Evolutionary conservation across 2,888 invertebrate genomes (phyloP).

Genomic region (Leptopilina syphax): DNA sequence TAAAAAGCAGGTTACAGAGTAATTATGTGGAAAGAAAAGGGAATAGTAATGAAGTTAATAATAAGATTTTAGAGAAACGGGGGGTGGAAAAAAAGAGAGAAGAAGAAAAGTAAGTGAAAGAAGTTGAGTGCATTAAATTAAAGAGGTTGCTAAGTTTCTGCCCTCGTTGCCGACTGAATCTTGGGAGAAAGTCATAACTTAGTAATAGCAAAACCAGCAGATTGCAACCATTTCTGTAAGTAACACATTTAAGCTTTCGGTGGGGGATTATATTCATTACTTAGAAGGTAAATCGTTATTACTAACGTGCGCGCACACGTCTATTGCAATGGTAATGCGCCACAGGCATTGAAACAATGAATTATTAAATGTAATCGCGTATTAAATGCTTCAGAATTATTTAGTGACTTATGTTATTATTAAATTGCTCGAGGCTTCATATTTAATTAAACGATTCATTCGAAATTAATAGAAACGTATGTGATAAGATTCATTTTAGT

Average conservation of each 20-base stretch:
- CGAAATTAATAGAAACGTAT: neutral
- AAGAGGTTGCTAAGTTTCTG: constrained; percentile 11
- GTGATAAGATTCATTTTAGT: neutral
- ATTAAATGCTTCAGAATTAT: constrained; percentile 18
- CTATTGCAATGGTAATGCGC: constrained; percentile 9
- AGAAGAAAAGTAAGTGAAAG: neutral
- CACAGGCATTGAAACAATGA: constrained; percentile 17
- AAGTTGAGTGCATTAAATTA: constrained; percentile 20
- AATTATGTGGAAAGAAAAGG: neutral
- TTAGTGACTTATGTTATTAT: constrained; percentile 4
- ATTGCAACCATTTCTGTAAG: constrained; percentile 15
- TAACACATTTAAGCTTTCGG: constrained; percentile 27
- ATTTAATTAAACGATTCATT: constrained; percentile 28
- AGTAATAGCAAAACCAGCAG: constrained; percentile 33
- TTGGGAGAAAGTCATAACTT: constrained; percentile 29
- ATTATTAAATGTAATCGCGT: constrained; percentile 23
- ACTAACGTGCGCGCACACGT: neutral
- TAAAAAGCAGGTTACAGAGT: neutral
- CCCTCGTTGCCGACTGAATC: constrained; percentile 16
- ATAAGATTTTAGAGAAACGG: neutral
- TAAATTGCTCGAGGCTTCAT: neutral
- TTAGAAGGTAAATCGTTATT: constrained; percentile 36
- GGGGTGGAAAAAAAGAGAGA: too few relatives aligned
- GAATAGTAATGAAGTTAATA: constrained; percentile 5
- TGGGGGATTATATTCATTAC: constrained; percentile 37